Base-by-base conservation (phyloP, 1,140 invertebrate genomes). In the Eulimnadia texana region DNA sequence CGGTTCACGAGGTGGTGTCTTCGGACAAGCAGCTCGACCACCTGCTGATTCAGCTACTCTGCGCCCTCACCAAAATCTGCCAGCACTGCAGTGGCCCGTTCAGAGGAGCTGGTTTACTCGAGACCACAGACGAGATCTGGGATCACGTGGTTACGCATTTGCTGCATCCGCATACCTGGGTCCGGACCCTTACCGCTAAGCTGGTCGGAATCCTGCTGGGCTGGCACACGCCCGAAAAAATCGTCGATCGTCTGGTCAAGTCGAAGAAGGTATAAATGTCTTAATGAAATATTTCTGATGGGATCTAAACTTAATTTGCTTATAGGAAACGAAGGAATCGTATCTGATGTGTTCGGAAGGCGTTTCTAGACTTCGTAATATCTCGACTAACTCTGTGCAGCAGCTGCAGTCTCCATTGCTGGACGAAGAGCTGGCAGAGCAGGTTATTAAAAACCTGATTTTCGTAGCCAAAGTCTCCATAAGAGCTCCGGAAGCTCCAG, bases 151-250 rank as follows among this genome's bases (percentile, higher is more conserved):
- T 74, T 63, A 76, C 79, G 57, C 71, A 72, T 13, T 70, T 85
- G 20, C 67, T 82, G 9, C 77, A 86, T 70, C 77, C 81, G 19
- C 84, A 87, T 69, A 72, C 78, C 42, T 86, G 84, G 84, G 85
- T 93, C 2, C 79, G 90, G 58, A 73, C 90, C 51, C 78, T 79
- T 58, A 78, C 87, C 13, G 77, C 81, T 1, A 85, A 90, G 69
- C 77, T 91, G 47, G 71, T 93, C 23, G 83, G 84, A 2, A 76
- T 82, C 23, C 74, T 92, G 52, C 74, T 94, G 33, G 74, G 77
- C 3, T 68, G 77, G 0, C 77, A 85, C 61, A 77, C 86, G 64
- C 69, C 76, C 3, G 76, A 80, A 9, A 79, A 82, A 62, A 69
- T 89, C 33, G 72, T 77, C 47, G 63, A 52, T 47, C 53, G 53